Base-by-base conservation (phyloP, 2,113 vertebrate genomes). In the Menidia beryllina region DNA sequence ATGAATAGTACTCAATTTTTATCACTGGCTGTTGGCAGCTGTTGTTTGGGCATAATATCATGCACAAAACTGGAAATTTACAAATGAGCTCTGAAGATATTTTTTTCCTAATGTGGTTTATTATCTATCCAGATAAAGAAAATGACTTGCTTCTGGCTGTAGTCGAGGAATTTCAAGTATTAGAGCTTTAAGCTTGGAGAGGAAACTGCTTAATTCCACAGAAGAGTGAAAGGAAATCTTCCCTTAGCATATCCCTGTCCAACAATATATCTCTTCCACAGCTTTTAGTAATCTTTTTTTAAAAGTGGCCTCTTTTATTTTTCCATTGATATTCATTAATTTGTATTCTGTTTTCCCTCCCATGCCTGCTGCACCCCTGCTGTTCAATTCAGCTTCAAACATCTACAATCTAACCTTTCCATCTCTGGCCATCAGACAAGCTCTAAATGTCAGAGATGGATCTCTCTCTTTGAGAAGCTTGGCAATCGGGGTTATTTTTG, bases 401-500 rank as follows among this genome's bases (percentile, higher is more conserved):
- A 82, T 85, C 83, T 78, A 51, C 87, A 83, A 82, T 81, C 62
- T 90, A 88, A 89, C 91, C 89, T 89, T 88, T 86, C 81, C 72
- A 58, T 82, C 55, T 71, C 63, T 58, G 82, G 62, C 82, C 85
- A 84, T 86, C 84, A 87, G 75, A 88, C 72, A 80, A 80, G 56
- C 69, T 77, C 78, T 70, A 89, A 91, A 93, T 91, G 91, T 91
- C 90, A 91, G 66, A 49, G 72, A 69, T 59, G 81, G 77, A 88
- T 84, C 79, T 83, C 74, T 79, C 53, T 79, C 72, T n/a, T n/a
- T 58, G 71, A 84, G 78, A 70, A 41, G 57, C 52, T 70, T 57
- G 73, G 51, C 86, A 84, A 86, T 89, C 82, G 88, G 59, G 49
- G 49, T 49, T 51, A 66, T 67, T 86, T 91, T 90, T 87, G 83